Evolutionary conservation across 1,140 invertebrate species (phyloP), one percentile per base, ranked within the genome.

Genomic region (Hirudo medicinalis): DNA sequence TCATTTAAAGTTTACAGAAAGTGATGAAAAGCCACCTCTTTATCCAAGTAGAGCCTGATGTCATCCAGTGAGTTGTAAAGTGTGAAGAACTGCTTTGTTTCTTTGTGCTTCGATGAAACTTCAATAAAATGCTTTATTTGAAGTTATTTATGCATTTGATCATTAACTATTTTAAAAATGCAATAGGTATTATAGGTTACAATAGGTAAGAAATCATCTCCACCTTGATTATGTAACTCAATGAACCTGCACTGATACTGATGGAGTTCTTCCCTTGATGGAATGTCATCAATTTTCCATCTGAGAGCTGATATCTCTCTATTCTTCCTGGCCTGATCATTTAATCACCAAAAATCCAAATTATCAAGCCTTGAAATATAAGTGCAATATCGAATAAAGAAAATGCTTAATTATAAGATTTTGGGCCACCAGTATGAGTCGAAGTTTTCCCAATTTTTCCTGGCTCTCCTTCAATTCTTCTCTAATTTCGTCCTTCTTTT

Each of bases 81-180:
- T 40, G 91, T 94, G 79, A 93, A 97, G 84, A 93, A 95, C 83
- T 97, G 92, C 81, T 97, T 97, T 0, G 93, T 97, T 85, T 97
- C 93, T 79, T 90, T 89, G 78, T 97, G 92, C 77, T 92, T 96
- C 36, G 89, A 88, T 72, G 91, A 89, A 79, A 97, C 92, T 94
- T 80, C 72, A 87, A 86, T 72, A 77, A 22, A 25, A 32, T n/a
- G 20, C 22, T 25, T 63, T 1, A 63, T 11, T 63, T 63, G 25
- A 22, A 32, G 29, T 63, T 13, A 63, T 63, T 22, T 63, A 25
- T 22, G 20, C 2, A 15, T 63, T n/a, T 13, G 20, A 13, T 13
- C 9, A 22, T 22, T n/a, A 22, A 63, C 8, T 13, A 32, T 63
- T 63, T 22, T n/a, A n/a, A n/a, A n/a, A n/a, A n/a, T n/a, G n/a